A percentile compares a stretch with the other conserved stretches of the same genome.
Conservation (phyloP, 2,797 vertebrate species). For the Threskiornis aethiopicus region DNA sequence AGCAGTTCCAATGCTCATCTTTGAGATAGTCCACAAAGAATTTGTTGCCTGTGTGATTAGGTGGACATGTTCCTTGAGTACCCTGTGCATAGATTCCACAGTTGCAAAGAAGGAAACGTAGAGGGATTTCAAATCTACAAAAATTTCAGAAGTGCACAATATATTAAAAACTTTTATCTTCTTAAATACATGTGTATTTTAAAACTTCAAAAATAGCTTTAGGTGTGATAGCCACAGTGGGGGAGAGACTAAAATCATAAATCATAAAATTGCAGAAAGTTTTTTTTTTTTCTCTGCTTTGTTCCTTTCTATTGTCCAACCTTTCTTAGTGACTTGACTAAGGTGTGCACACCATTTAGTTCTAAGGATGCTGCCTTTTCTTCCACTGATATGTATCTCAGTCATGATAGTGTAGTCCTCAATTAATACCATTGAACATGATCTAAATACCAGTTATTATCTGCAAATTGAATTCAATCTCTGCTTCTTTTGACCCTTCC, state of each 20-base stretch:
- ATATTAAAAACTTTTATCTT: not conserved
- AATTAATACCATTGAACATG: not conserved
- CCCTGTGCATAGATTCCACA: accelerated
- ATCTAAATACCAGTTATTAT: not conserved
- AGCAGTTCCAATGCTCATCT: accelerated
- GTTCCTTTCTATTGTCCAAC: not conserved
- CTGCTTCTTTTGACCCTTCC: not conserved
- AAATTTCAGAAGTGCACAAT: not conserved
- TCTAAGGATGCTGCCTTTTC: not conserved
- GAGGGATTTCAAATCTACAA: not conserved
- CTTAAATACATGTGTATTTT: not conserved
- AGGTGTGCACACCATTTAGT: not conserved
- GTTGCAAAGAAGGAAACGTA: not conserved
- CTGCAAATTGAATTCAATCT: not conserved
- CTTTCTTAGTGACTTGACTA: not conserved
- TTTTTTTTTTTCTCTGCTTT: not conserved
- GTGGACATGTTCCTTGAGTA: not conserved
- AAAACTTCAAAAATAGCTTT: not conserved
- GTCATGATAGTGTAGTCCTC: not conserved
- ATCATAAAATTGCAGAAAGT: not conserved
- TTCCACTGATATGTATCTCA: not conserved
- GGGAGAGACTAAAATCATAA: not conserved
- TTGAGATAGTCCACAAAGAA: not conserved
- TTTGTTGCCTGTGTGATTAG: not conserved
- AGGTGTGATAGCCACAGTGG: not conserved